Evolutionary conservation across 37 sponge, comb jelly and placozoan species (phyloP).

Genomic region (Diacarnus erythraeanus): DNA sequence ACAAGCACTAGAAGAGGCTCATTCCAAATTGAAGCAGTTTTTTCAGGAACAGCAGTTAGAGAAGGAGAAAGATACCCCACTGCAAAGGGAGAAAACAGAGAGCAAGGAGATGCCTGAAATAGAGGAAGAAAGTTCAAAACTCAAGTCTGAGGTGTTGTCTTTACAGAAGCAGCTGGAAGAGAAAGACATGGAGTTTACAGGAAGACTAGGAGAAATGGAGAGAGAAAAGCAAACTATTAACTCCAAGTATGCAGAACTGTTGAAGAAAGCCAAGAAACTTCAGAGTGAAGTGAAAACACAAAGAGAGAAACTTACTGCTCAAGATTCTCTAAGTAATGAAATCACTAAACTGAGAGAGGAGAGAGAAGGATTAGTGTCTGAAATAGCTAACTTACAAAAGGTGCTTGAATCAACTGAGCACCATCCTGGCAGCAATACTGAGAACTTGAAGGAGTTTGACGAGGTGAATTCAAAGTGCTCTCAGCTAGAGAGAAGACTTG

Average conservation of each 20-base stretch:
- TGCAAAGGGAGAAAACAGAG: not conserved
- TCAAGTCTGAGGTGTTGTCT: not conserved
- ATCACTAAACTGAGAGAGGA: not conserved
- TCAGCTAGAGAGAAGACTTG: not conserved
- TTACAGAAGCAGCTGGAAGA: not conserved
- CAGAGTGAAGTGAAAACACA: conserved; percentile 6
- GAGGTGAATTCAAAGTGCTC: not conserved
- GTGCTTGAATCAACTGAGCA: not conserved
- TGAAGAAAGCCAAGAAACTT: conserved; percentile 24
- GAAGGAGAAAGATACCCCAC: not conserved
- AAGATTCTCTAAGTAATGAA: not conserved
- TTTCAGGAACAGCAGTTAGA: not conserved
- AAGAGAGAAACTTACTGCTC: not conserved
- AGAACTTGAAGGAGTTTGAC: not conserved
- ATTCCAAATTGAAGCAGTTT: conserved; percentile 22
- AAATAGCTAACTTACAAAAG: not conserved
- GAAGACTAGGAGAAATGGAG: not conserved
- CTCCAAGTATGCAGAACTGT: not conserved
- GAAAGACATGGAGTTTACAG: not conserved
- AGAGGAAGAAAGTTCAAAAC: not conserved
- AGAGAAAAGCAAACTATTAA: not conserved
- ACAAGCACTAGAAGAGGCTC: conserved; percentile 12
- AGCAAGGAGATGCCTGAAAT: not conserved
- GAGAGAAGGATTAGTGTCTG: not conserved
- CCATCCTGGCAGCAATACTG: not conserved